Conservation (phyloP, 2,797 vertebrate genomes). For the Protosalanx chinensis region DNA sequence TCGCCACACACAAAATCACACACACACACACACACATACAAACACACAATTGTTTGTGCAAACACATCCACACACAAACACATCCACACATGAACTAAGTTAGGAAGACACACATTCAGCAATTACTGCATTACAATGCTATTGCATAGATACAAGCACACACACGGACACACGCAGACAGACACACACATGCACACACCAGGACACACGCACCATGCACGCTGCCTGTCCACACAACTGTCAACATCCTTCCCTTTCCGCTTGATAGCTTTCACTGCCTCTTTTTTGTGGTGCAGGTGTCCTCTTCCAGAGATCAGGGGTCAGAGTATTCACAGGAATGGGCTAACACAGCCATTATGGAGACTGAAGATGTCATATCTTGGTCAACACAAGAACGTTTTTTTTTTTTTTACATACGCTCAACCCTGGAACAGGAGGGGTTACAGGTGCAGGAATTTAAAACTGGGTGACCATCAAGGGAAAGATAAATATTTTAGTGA, state of each 20-base stretch:
- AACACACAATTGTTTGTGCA: slow-evolving; percentile 24
- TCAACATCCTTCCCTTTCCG: slow-evolving; percentile 7
- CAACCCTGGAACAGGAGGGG: slow-evolving; percentile 44
- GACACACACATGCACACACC: slow-evolving; percentile 4
- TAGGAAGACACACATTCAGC: not conserved
- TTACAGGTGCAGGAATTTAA: slow-evolving; percentile 43
- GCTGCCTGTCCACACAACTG: not conserved
- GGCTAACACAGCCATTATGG: slow-evolving; percentile 63
- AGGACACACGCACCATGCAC: not conserved
- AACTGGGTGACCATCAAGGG: slow-evolving; percentile 53
- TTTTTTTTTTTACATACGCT: not conserved
- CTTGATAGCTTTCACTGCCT: not conserved
- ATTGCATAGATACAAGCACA: not conserved
- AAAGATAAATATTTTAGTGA: slow-evolving; percentile 57
- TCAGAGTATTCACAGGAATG: slow-evolving; percentile 13
- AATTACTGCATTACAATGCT: not conserved
- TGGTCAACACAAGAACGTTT: slow-evolving; percentile 28
- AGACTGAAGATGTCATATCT: slow-evolving; percentile 42
- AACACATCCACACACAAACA: not conserved
- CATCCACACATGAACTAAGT: not conserved
- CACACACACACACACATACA: slow-evolving; percentile 12
- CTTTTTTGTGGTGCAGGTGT: slow-evolving; percentile 8
- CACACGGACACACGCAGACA: slow-evolving; percentile 1
- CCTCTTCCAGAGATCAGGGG: slow-evolving; percentile 46
- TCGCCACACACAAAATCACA: not conserved